Evolutionary conservation across 2,113 vertebrate species (phyloP).

Genomic region (Phylloscopus whistleri): DNA sequence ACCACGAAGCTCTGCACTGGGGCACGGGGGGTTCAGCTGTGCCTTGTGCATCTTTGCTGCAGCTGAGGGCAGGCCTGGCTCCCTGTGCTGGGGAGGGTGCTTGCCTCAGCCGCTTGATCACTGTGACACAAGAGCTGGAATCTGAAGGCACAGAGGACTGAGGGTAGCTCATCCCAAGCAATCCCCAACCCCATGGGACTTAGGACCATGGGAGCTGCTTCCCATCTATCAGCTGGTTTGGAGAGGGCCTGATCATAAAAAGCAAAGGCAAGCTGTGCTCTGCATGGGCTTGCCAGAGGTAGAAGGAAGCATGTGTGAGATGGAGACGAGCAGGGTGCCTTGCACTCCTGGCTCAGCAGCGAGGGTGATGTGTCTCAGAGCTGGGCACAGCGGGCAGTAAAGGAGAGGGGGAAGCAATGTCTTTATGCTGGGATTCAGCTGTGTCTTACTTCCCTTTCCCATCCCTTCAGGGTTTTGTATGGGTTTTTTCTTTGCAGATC

Average conservation of each 20-base stretch:
- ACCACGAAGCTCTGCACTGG: neutral
- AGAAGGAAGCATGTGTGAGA: neutral
- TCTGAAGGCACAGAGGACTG: neutral
- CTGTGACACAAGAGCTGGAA: constrained; percentile 40
- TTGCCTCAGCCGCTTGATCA: neutral
- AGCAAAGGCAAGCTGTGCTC: neutral
- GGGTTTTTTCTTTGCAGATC: constrained; percentile 58
- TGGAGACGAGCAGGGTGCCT: rapidly evolving
- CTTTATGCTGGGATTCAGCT: constrained; percentile 22
- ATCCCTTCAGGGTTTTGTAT: constrained; percentile 66
- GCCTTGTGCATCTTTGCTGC: neutral
- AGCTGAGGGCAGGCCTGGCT: neutral
- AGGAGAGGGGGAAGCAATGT: constrained; percentile 34
- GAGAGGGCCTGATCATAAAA: neutral
- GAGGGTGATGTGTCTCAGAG: neutral
- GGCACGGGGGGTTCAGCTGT: neutral
- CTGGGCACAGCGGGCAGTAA: neutral
- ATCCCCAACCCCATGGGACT: neutral
- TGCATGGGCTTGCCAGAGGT: neutral
- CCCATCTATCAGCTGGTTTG: neutral
- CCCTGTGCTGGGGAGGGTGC: neutral
- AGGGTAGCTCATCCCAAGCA: neutral
- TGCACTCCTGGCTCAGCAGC: rapidly evolving
- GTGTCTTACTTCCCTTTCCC: constrained; percentile 58
- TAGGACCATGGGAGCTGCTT: neutral